Percentiles rank a stretch among this genome's conserved stretches.
Conservation (phyloP, 2,113 vertebrate genomes). For the Notarius lentiginosus region DNA sequence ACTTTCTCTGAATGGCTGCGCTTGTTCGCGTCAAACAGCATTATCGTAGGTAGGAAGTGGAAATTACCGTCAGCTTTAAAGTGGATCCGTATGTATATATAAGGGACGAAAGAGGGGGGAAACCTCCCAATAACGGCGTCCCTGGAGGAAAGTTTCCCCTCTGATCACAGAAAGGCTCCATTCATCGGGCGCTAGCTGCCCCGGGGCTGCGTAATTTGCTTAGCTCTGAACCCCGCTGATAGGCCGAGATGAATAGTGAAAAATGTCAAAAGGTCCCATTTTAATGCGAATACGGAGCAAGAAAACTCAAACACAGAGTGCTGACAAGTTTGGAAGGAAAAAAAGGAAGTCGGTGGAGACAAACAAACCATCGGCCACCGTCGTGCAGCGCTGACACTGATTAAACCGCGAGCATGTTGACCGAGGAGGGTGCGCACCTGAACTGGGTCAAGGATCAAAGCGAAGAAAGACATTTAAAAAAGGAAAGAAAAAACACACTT, state of each 20-base stretch:
- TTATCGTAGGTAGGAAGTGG: constrained; percentile 86
- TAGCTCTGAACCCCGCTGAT: constrained; percentile 82
- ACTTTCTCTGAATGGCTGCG: constrained; percentile 73
- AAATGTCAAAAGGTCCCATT: constrained; percentile 63
- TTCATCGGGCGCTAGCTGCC: constrained; percentile 81
- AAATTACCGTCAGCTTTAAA: constrained; percentile 89
- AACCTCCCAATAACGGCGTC: constrained; percentile 78
- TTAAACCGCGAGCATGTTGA: constrained; percentile 48
- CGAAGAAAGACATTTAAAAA: not conserved
- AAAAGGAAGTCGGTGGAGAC: constrained; percentile 18
- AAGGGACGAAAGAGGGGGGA: constrained; percentile 45
- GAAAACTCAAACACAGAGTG: constrained; percentile 7
- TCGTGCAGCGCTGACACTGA: constrained; percentile 42
- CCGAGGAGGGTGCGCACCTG: constrained; percentile 37
- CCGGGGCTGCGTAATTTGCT: constrained; percentile 84
- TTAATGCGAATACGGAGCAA: constrained; percentile 19
- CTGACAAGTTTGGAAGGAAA: not conserved
- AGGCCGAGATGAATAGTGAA: constrained; percentile 79
- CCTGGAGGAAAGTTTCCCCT: constrained; percentile 75
- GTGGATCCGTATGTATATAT: constrained; percentile 84
- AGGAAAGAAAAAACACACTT: not conserved
- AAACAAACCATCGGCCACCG: constrained; percentile 41
- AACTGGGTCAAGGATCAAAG: constrained; percentile 39
- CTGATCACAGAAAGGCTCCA: constrained; percentile 84
- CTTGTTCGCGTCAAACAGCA: constrained; percentile 74